phyloP scores from a whole-genome alignment of 2,113 vertebrate genomes.

The Plecotus auritus region DNA sequence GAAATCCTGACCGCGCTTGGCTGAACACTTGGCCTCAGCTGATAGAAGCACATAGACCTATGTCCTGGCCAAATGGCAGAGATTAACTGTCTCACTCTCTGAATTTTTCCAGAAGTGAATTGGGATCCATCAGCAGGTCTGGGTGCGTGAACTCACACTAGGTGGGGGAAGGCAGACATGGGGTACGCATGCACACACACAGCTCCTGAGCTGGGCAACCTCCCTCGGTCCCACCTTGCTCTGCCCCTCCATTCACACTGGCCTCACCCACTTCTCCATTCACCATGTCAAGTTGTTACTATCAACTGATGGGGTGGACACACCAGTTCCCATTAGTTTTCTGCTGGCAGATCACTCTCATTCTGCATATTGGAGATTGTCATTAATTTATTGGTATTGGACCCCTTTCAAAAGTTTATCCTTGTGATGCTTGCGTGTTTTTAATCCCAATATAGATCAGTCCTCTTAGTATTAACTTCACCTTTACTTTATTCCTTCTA shows the following conservation, averaged over 20 bases:
- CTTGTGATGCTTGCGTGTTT: not conserved
- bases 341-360: not conserved
- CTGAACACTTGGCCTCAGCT: conserved; percentile 2
- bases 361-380: not conserved
- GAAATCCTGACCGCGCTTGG: conserved; percentile 16
- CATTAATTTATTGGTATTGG: not conserved
- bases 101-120: not conserved
- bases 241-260: accelerated
- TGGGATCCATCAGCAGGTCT: not conserved
- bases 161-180: not conserved
- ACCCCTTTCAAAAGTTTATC: not conserved
- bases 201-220: not conserved
- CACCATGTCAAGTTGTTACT: not conserved
- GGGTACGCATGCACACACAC: accelerated
- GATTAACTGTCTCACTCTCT: not conserved
- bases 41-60: not conserved
- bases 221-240: accelerated
- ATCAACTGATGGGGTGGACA: accelerated
- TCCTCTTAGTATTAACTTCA: not conserved
- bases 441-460: not conserved
- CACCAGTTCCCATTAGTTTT: accelerated
- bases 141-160: not conserved
- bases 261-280: not conserved
- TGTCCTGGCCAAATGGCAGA: not conserved
- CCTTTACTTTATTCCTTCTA: not conserved